Evolutionary conservation across 2,113 vertebrate species (phyloP), one percentile per base, ranked within the genome.

Genomic region (Chitala chitala): DNA sequence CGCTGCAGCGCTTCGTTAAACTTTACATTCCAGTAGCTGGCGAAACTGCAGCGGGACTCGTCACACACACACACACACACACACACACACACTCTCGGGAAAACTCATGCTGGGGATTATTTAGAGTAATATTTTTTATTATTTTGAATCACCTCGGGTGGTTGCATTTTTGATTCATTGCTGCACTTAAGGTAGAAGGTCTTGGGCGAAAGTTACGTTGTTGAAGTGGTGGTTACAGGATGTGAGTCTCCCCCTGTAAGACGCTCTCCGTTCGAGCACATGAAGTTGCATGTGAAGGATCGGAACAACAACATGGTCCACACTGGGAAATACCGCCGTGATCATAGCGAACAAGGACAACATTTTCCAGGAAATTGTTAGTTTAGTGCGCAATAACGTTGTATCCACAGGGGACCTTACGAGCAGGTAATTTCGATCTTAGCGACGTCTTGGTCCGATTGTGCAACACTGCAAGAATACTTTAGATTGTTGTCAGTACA

Each of bases 211-310:
- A 69, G 68, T 69, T 69, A 29, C 68, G 24, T 51, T 51, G 68
- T 50, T 69, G 26, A 69, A 51, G 44, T 31, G 26, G 68, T 51
- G 20, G 68, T n/a, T 69, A 69, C 68, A 51, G 68, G 68, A 69
- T 51, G 33, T 51, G 48, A 31, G 46, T 33, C 46, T 69, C 68
- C 5, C 42, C 24, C 46, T 10, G 22, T 48, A 31, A 26, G 24
- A 29, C 38, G 65, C 50, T 3, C 24, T 17, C 22, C 29, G 44
- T 50, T 5, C 17, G 44, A 65, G 20, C 61, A 65, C 31, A 65
- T 65, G 33, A 36, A 33, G 13, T 64, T 64, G 17, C 36, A 3
- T n/a, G n/a, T n/a, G n/a, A n/a, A n/a, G n/a, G n/a, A n/a, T n/a
- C n/a, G n/a, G n/a, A n/a, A n/a, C n/a, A n/a, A n/a, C n/a, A n/a